Conservation (phyloP, 2,888 invertebrate species). For the Aleiodes leptofemur region DNA sequence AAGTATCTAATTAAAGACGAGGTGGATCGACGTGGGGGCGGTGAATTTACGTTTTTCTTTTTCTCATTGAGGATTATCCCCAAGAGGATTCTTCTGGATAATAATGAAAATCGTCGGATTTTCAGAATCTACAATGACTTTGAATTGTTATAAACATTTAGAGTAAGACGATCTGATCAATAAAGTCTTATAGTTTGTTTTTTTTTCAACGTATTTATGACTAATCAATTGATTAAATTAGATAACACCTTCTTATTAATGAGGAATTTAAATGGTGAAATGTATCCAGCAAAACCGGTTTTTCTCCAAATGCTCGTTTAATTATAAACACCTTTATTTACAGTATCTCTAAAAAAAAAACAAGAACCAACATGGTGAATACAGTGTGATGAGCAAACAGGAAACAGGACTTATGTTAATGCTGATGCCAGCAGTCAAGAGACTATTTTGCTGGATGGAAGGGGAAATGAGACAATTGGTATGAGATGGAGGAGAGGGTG, state of each 20-base stretch:
- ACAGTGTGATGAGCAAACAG: conserved; percentile 9
- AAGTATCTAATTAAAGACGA: conserved; percentile 74
- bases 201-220: no score
- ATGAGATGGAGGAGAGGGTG: conserved; percentile 43
- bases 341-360: conserved; percentile 7
- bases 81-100: conserved; percentile 1
- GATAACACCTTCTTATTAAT: no score
- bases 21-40: conserved; percentile 35
- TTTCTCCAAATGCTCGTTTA: conserved; percentile 7
- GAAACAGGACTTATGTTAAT: conserved; percentile 17
- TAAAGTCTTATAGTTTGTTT: no score
- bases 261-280: no score
- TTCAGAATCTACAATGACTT: conserved; percentile 27
- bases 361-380: not conserved
- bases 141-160: conserved; percentile 1
- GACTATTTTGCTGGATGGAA: conserved; percentile 7
- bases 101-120: conserved; percentile 22
- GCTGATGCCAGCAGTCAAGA: conserved; percentile 27
- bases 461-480: conserved; percentile 31
- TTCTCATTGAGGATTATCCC: conserved; percentile 6
- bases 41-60: conserved; percentile 55
- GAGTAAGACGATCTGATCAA: no score
- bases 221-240: no score
- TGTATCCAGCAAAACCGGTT: not conserved
- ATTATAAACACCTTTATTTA: not conserved